Evolutionary conservation across 2,113 vertebrate genomes (phyloP).

Genomic region (Naja naja): DNA sequence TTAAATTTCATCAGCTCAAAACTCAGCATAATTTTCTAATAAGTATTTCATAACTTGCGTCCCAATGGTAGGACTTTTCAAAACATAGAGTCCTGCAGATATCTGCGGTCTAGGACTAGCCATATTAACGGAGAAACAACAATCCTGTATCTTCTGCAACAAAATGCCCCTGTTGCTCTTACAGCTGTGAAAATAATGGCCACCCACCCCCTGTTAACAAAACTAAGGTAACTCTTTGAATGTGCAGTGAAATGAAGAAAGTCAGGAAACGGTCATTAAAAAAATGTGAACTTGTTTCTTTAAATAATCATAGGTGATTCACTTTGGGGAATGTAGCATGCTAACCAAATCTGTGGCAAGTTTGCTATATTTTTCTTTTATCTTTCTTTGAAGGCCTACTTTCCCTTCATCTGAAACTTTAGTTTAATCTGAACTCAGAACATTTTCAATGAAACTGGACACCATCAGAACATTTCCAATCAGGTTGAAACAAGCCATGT

Average conservation of each 20-base stretch:
- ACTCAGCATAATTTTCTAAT: constrained; percentile 21
- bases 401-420: not conserved
- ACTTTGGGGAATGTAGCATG: constrained; percentile 44
- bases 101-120: not conserved
- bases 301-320: constrained; percentile 36
- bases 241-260: constrained; percentile 56
- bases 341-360: not conserved
- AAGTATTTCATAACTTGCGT: not conserved
- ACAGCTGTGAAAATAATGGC: constrained; percentile 63
- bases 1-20: constrained; percentile 17
- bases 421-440: not conserved
- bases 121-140: not conserved
- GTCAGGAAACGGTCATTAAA: constrained; percentile 47
- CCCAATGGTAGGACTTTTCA: constrained; percentile 24
- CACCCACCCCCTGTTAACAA: constrained; percentile 61
- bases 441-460: not conserved
- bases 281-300: constrained; percentile 46
- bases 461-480: not conserved
- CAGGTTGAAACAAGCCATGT: not conserved
- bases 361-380: not conserved
- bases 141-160: constrained; percentile 43
- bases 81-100: constrained; percentile 42
- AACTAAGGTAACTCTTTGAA: constrained; percentile 64
- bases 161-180: constrained; percentile 49
- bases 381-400: not conserved